phyloP scores from a whole-genome alignment of 1,140 invertebrate genomes.

The Tetranychus cinnabarinus region DNA sequence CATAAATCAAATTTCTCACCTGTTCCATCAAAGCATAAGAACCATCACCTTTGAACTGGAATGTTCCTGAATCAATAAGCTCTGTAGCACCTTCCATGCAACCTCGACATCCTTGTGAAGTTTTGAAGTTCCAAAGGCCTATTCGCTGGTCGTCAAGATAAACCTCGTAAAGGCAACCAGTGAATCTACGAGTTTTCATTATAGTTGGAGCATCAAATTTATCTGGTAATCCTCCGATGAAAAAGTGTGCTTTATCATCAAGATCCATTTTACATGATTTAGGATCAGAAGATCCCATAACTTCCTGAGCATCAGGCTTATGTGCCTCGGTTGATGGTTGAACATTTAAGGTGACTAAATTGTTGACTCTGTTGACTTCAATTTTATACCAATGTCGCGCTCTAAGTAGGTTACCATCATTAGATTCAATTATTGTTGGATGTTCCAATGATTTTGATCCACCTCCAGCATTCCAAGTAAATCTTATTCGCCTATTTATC shows the following conservation, averaged over 20 bases:
- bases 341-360: conserved; percentile 18
- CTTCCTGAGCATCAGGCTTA: conserved; percentile 10
- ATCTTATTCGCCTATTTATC: conserved; percentile 41
- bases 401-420: conserved; percentile 28
- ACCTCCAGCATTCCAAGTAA: conserved; percentile 50
- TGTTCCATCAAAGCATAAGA: conserved; percentile 13
- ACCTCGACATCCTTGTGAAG: conserved; percentile 31
- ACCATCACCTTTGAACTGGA: conserved; percentile 27
- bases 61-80: background rate
- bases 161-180: conserved; percentile 51
- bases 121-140: conserved; percentile 67
- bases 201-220: conserved; percentile 19
- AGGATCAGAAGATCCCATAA: conserved; percentile 12
- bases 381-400: conserved; percentile 46
- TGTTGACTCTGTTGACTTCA: conserved; percentile 29
- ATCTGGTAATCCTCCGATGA: conserved; percentile 16
- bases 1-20: conserved; percentile 21
- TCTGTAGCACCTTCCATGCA: conserved; percentile 38
- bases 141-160: conserved; percentile 46
- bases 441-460: conserved; percentile 32
- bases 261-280: conserved; percentile 16
- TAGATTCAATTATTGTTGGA: conserved; percentile 28
- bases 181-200: conserved; percentile 20
- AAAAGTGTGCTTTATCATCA: conserved; percentile 13
- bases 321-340: conserved; percentile 9